Conservation (phyloP, 2,797 vertebrate species). For the Acipenser ruthenus region DNA sequence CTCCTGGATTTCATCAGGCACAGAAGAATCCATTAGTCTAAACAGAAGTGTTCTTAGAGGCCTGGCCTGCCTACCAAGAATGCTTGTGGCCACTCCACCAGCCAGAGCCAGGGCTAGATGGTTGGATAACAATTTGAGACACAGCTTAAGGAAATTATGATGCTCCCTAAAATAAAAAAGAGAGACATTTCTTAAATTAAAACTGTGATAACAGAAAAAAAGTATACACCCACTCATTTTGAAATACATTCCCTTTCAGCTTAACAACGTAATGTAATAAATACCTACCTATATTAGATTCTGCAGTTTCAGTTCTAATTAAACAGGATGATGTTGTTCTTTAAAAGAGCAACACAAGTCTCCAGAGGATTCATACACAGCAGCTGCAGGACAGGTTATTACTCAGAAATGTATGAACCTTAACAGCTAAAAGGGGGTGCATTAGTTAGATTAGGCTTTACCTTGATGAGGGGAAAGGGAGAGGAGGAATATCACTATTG, state of each 20-base stretch:
- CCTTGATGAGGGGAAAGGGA: conserved; percentile 75
- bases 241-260: no score
- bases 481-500: conserved; percentile 69
- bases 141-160: conserved; percentile 68
- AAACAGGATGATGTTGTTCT: no score
- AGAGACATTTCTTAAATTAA: not conserved
- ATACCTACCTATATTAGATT: no score
- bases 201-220: no score
- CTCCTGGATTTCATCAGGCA: conserved; percentile 76
- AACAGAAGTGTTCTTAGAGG: conserved; percentile 70
- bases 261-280: no score
- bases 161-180: conserved; percentile 57
- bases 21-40: conserved; percentile 71
- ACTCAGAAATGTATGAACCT: no score
- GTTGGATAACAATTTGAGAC: conserved; percentile 71
- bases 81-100: conserved; percentile 73
- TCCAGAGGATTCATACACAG: no score
- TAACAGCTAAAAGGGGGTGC: no score
- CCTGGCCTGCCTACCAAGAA: conserved; percentile 69
- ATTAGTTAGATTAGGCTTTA: conserved; percentile 26
- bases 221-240: no score
- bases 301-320: no score
- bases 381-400: no score
- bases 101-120: conserved; percentile 71
- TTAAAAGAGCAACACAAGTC: no score